phyloP scores from a whole-genome alignment of 2,113 vertebrate genomes.

The Isurus oxyrinchus region DNA sequence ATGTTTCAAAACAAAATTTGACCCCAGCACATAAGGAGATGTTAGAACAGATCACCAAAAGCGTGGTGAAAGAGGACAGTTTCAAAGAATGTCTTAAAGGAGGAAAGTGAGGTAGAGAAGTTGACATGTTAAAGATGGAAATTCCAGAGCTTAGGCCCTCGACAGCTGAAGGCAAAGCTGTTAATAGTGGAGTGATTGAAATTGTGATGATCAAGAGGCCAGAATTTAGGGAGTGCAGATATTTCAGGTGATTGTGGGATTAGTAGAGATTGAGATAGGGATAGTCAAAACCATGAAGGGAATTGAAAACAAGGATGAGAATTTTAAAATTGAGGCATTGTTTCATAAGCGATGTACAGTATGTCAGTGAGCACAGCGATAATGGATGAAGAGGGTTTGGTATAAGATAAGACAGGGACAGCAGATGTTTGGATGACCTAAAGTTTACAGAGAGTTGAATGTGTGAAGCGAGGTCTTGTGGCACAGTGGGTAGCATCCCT shows the following conservation, averaged over 20 bases:
- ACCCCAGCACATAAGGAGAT: neutral
- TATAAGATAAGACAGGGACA: no score
- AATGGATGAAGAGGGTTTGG: no score
- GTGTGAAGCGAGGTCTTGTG: no score
- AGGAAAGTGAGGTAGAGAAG: neutral
- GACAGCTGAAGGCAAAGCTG: neutral
- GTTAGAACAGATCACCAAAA: neutral
- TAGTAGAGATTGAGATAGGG: no score
- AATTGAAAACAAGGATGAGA: neutral
- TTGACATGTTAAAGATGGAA: neutral
- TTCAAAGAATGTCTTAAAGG: neutral
- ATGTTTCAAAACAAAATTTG: neutral
- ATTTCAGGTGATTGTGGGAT: neutral
- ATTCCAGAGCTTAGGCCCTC: neutral
- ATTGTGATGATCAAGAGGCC: neutral
- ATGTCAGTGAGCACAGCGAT: no score
- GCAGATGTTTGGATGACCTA: no score
- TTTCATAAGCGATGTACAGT: no score
- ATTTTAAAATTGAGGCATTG: neutral
- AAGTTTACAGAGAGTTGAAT: no score
- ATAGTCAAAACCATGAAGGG: neutral
- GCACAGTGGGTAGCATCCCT: no score
- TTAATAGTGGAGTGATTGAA: neutral
- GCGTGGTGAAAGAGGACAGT: neutral
- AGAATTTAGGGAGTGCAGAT: neutral